These are phyloP conservation scores for Drosophila lacertosa DNA, from an alignment of 1,140 invertebrate genomes.

Conservation along the genomic window DNA sequence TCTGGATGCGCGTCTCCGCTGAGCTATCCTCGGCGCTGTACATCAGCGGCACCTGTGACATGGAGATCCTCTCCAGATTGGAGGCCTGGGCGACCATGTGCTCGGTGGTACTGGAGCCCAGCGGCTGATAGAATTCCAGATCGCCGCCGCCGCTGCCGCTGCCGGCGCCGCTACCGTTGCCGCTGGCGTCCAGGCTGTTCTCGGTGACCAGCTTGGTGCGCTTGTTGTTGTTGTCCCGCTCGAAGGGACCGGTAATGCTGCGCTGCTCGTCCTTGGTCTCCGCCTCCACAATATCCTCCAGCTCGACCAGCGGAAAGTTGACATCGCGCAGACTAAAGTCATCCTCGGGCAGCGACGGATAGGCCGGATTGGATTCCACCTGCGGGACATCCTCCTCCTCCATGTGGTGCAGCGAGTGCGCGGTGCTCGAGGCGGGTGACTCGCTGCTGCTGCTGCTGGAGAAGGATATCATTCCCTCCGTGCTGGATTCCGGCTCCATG, in stretches of 20 bases:
- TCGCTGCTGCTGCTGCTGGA: conserved; percentile 36
- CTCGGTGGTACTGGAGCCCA: conserved; percentile 37
- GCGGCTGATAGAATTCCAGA: conserved; percentile 42
- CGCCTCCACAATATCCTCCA: conserved; percentile 61
- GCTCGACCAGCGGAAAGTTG: conserved; percentile 71
- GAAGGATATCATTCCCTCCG: conserved; percentile 44
- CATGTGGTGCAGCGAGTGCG: conserved; percentile 51
- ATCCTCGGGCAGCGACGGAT: conserved; percentile 77
- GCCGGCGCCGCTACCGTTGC: conserved; percentile 60
- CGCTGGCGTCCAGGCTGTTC: conserved; percentile 50
- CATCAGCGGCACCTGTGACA: conserved; percentile 56
- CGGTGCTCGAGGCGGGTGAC: conserved; percentile 25
- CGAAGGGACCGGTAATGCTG: conserved; percentile 58
- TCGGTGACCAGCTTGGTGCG: conserved; percentile 51
- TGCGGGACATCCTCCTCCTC: conserved; percentile 77
- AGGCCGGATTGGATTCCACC: conserved; percentile 77
- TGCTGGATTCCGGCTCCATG: conserved; percentile 33
- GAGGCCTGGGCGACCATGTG: conserved; percentile 14
- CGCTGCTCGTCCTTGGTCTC: conserved; percentile 67
- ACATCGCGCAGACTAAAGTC: conserved; percentile 78
- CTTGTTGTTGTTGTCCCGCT: conserved; percentile 48
- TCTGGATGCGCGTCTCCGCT: conserved; percentile 65
- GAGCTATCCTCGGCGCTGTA: conserved; percentile 72
- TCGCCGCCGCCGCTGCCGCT: conserved; percentile 69
- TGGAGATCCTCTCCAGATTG: not conserved